phyloP scores from a whole-genome alignment of 2,113 vertebrate genomes.

The Hemicordylus capensis region DNA sequence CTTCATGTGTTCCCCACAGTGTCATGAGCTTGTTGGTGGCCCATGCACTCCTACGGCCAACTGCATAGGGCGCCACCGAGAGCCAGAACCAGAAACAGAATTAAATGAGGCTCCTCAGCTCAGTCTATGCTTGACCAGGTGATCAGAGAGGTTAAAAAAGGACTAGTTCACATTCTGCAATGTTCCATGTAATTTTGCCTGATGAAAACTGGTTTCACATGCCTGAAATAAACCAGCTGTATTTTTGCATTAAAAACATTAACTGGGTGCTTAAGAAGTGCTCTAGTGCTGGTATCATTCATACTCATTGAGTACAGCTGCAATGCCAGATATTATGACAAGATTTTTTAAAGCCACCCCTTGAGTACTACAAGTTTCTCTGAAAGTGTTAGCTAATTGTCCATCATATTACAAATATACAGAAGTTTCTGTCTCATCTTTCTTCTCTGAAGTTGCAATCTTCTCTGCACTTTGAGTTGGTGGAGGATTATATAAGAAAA shows the following conservation, averaged over 20 bases:
- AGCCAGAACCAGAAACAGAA: background rate
- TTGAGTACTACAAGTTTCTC: background rate
- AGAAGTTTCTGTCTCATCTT: slow-evolving; percentile 27
- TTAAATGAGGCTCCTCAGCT: background rate
- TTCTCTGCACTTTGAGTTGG: background rate
- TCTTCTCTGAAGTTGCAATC: slow-evolving; percentile 18
- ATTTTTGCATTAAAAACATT: slow-evolving; percentile 22
- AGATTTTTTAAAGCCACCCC: background rate
- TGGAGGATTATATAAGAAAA: slow-evolving; percentile 79
- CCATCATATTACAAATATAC: slow-evolving; percentile 33
- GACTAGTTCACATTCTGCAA: background rate
- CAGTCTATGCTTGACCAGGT: background rate
- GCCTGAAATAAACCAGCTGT: slow-evolving; percentile 3
- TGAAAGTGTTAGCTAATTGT: background rate
- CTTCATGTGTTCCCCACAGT: background rate
- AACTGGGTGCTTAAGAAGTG: background rate
- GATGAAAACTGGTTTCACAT: background rate
- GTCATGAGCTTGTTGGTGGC: no score
- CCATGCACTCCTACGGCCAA: background rate
- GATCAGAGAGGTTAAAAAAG: background rate
- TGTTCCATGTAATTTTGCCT: background rate
- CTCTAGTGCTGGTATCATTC: slow-evolving; percentile 6
- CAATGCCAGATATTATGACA: background rate
- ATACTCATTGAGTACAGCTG: background rate
- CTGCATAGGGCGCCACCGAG: background rate